Conservation (phyloP, 1,140 invertebrate species). For the Drosophila serrata region DNA sequence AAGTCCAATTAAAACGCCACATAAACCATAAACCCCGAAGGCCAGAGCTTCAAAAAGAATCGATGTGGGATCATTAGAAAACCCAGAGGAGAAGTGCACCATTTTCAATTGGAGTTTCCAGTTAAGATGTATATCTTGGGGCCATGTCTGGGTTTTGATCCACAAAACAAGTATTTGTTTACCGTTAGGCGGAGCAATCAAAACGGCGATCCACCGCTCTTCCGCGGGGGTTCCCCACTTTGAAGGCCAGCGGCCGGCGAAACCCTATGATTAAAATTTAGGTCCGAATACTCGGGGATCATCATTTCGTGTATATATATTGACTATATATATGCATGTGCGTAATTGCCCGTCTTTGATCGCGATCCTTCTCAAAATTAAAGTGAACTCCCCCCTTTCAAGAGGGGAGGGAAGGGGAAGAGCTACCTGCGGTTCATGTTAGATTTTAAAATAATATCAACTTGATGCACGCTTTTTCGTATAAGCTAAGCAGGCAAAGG, state of each 20-base stretch:
- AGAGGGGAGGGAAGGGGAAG: neutral
- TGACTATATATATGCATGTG: conserved; percentile 58
- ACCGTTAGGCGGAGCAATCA: conserved; percentile 73
- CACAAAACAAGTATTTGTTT: conserved; percentile 52
- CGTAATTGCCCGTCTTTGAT: conserved; percentile 59
- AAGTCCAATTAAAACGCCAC: conserved; percentile 18
- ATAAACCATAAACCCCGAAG: conserved; percentile 28
- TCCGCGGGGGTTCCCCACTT: conserved; percentile 54
- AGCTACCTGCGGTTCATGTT: conserved; percentile 31
- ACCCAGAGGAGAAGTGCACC: conserved; percentile 7
- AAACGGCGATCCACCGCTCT: conserved; percentile 50
- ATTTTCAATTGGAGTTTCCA: conserved; percentile 49
- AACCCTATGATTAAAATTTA: conserved; percentile 78
- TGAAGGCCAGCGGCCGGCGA: conserved; percentile 65
- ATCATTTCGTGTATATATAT: conserved; percentile 19
- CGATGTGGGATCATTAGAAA: conserved; percentile 9
- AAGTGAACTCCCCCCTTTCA: conserved; percentile 30
- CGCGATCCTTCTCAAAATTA: conserved; percentile 66
- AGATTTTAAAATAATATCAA: conserved; percentile 45
- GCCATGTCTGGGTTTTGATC: conserved; percentile 40
- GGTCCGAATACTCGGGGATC: conserved; percentile 44
- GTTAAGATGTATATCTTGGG: conserved; percentile 53
- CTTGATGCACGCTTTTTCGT: conserved; percentile 8
- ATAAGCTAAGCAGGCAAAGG: neutral
- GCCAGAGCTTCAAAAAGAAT: neutral